phyloP scores from a whole-genome alignment of 2,113 vertebrate genomes.

The Rafetus swinhoei region DNA sequence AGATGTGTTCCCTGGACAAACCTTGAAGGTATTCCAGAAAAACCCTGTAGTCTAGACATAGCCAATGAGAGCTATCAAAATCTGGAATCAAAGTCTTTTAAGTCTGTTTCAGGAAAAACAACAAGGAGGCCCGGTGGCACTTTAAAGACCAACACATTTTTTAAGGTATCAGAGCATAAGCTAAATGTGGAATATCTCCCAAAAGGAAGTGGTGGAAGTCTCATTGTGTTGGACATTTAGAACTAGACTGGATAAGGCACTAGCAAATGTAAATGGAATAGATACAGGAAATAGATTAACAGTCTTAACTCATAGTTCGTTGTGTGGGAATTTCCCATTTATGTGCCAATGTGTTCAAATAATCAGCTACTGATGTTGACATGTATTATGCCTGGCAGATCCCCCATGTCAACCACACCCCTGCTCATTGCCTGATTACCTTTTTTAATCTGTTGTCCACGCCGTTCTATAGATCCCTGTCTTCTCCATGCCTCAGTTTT shows the following conservation, averaged over 20 bases:
- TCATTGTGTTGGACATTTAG: neutral
- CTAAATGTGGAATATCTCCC: neutral
- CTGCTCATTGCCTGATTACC: neutral
- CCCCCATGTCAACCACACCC: neutral
- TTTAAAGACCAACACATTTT: no score
- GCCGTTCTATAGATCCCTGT: neutral
- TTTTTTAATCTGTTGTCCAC: neutral
- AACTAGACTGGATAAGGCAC: neutral
- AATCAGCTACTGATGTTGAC: neutral
- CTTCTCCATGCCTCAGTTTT: neutral
- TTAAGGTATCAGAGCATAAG: no score
- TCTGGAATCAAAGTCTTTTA: neutral
- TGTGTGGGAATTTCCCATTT: neutral
- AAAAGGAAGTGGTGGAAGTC: fast-evolving
- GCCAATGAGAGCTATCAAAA: neutral
- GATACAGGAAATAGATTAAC: neutral
- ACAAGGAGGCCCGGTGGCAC: no score
- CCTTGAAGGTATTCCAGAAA: no score
- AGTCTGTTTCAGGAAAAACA: no score
- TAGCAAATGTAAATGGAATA: neutral
- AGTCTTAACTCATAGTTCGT: neutral
- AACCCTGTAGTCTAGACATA: no score
- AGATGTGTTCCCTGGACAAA: no score
- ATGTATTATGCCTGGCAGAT: neutral
- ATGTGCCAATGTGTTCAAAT: neutral